Evolutionary conservation across 2,113 vertebrate genomes (phyloP), one percentile per base, ranked within the genome.

Genomic region (Carollia perspicillata): DNA sequence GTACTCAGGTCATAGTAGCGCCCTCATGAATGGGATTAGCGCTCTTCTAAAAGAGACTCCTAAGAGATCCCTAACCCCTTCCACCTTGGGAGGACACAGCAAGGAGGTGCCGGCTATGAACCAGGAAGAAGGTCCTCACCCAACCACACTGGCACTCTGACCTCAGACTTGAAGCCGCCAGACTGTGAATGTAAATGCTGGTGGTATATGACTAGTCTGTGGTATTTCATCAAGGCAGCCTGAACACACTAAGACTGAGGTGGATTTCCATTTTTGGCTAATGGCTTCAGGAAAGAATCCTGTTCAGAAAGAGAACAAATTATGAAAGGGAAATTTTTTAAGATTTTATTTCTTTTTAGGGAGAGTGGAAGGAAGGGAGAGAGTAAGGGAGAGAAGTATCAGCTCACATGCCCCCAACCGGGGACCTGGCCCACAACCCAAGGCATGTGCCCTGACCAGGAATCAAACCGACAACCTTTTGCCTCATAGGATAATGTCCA

Each of bases 231-330:
- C 47, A 47, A 4, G 35, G 14, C 44, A 79, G 60, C 60, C 47
- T 7, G 40, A 69, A 60, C 3, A 26, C 77, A 30, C 30, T 42
- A 33, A 68, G 88, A 66, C 47, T 55, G 63, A 44, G 60, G 30
- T 65, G 26, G 68, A 91, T 92, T 89, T 60, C 74, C 11, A 35
- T 65, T 79, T 89, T 72, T 16, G 37, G 23, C 44, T 26, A 81
- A 55, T 68, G 51, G 30, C 51, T 86, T 81, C 22, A 17, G 23
- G 58, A 89, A 79, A 85, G 23, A 83, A 22, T 53, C 60, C 44
- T 55, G 7, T 30, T 90, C 63, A 33, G 68, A 89, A 75, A 33
- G 22, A 89, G 40, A 83, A 71, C 28, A 92, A 83, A 78, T 53
- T 87, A 74, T 74, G 42, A 65, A 86, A 93, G 55, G 6, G 28